phyloP scores from a whole-genome alignment of 2,113 vertebrate species.

The Brienomyrus longianalis region DNA sequence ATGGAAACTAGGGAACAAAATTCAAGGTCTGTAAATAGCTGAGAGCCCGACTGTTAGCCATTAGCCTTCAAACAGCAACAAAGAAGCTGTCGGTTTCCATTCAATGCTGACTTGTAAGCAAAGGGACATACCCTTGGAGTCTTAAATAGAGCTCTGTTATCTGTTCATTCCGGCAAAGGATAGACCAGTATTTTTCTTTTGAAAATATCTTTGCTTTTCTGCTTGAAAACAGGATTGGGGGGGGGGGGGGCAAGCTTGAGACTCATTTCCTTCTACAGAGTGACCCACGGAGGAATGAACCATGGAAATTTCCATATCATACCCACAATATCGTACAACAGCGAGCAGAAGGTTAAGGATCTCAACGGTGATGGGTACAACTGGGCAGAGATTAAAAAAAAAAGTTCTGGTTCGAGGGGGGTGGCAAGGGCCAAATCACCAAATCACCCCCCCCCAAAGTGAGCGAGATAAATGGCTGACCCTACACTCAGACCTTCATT shows the following conservation, averaged over 20 bases:
- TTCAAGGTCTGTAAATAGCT: background rate
- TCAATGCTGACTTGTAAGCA: background rate
- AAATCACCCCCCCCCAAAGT: background rate
- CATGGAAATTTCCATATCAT: background rate
- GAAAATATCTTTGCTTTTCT: background rate
- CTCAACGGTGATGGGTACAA: background rate
- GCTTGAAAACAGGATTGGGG: background rate
- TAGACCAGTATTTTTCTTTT: background rate
- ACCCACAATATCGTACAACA: background rate
- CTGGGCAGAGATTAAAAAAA: background rate
- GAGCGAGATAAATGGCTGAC: background rate
- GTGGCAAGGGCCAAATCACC: background rate
- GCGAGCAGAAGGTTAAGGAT: background rate
- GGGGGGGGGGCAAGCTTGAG: background rate
- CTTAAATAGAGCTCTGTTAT: background rate
- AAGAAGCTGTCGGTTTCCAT: background rate
- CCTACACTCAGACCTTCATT: background rate
- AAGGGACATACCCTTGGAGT: background rate
- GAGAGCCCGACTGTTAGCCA: background rate
- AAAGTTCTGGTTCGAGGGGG: background rate
- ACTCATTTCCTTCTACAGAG: background rate
- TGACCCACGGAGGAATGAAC: background rate
- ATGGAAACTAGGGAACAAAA: background rate
- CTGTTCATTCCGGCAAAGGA: background rate
- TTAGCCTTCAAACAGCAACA: background rate